These are phyloP conservation scores for Ostrea denselamellosa DNA, from an alignment of 1,140 invertebrate genomes.

Conservation along the genomic window DNA sequence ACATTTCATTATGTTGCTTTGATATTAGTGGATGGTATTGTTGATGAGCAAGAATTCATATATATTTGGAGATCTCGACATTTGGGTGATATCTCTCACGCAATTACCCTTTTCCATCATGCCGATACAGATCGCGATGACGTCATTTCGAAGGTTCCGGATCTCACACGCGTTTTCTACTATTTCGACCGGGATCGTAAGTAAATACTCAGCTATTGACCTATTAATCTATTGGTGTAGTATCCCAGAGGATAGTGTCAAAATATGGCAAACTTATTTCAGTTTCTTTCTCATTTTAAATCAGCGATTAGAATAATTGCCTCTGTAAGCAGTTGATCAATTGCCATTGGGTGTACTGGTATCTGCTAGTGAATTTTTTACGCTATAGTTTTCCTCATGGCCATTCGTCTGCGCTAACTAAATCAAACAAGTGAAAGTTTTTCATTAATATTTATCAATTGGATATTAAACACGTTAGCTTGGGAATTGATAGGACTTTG, in stretches of 20 bases:
- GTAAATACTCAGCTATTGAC: not conserved
- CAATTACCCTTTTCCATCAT: conserved; percentile 47
- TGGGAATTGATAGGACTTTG: not conserved
- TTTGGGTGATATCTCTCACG: conserved; percentile 38
- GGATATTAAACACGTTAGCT: not conserved
- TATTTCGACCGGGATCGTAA: conserved; percentile 57
- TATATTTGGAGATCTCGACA: conserved; percentile 47
- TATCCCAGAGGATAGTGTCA: not conserved
- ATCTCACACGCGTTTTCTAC: conserved; percentile 50
- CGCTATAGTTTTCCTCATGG: not conserved
- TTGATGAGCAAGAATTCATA: conserved; percentile 51
- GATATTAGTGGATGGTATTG: conserved; percentile 43
- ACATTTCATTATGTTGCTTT: not conserved
- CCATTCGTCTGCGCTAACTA: not conserved
- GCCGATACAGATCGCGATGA: conserved; percentile 51
- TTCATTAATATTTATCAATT: not conserved
- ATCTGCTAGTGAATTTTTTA: not conserved
- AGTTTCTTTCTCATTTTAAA: not conserved
- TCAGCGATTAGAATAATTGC: not conserved
- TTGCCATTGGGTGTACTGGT: not conserved
- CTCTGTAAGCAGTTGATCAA: not conserved
- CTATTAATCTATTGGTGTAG: not conserved
- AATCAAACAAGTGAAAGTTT: not conserved
- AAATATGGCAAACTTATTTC: not conserved
- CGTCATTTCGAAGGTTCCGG: conserved; percentile 45